phyloP scores from a whole-genome alignment of 2,113 vertebrate genomes.

The Grantiella picta region DNA sequence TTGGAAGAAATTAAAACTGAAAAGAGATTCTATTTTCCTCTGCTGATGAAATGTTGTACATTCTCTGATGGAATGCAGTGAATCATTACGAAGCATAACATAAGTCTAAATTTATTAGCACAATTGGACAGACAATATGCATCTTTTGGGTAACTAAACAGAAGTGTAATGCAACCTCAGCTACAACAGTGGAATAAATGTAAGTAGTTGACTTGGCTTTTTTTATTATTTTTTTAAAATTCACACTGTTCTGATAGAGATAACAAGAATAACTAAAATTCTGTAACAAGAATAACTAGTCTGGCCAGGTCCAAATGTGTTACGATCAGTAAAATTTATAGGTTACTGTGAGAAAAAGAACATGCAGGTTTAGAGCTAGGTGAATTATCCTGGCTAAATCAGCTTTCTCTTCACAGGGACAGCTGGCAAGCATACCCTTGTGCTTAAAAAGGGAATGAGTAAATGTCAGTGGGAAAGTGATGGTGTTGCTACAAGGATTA shows the following conservation, averaged over 20 bases:
- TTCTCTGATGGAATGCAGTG: not conserved
- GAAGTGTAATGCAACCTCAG: not conserved
- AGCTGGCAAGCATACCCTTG: not conserved
- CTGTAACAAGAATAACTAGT: not conserved
- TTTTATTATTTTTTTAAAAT: not conserved
- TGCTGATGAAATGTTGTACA: not conserved
- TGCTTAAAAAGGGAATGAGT: not conserved
- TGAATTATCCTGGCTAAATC: not conserved
- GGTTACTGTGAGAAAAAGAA: not conserved
- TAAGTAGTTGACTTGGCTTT: not conserved
- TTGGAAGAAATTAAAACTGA: not conserved
- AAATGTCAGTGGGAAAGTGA: not conserved
- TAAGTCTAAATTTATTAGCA: not conserved
- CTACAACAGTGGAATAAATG: not conserved
- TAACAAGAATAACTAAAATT: not conserved
- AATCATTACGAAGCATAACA: not conserved
- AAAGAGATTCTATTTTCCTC: not conserved
- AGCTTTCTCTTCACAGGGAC: not conserved
- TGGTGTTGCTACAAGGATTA: conserved; percentile 10
- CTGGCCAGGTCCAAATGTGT: not conserved
- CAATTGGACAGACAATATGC: not conserved
- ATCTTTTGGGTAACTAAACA: not conserved
- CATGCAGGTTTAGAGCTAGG: not conserved
- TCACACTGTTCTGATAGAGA: not conserved
- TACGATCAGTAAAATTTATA: not conserved